These are phyloP conservation scores for Drosophila elegans DNA, from an alignment of 1,140 invertebrate genomes.

Conservation along the genomic window DNA sequence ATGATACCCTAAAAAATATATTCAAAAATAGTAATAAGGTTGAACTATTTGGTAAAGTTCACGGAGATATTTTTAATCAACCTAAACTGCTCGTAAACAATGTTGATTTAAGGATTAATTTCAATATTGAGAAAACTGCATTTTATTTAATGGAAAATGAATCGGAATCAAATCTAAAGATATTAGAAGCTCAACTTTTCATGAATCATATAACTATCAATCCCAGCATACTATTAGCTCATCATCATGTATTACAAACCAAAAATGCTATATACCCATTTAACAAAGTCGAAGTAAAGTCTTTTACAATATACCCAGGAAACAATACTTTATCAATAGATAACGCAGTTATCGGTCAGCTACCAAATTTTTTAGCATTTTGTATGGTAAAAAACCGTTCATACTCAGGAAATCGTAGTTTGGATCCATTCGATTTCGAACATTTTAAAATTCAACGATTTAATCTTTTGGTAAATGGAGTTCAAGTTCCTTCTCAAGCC, in stretches of 20 bases:
- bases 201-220: conserved; percentile 4
- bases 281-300: not conserved
- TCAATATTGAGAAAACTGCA: conserved; percentile 6
- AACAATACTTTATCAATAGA: not conserved
- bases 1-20: too few species aligned
- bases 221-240: too few species aligned
- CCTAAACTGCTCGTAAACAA: not conserved
- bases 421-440: conserved; percentile 1
- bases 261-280: conserved; percentile 9
- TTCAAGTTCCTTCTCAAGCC: conserved; percentile 7
- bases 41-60: too few species aligned
- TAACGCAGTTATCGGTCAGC: not conserved
- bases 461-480: conserved; percentile 4
- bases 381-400: not conserved
- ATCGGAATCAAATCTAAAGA: conserved; percentile 2
- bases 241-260: conserved; percentile 9
- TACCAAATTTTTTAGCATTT: not conserved
- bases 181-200: conserved; percentile 8
- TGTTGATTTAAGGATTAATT: not conserved
- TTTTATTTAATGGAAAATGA: conserved; percentile 9
- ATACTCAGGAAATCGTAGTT: not conserved
- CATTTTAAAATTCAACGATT: conserved; percentile 7
- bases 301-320: conserved; percentile 8
- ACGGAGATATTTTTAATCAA: too few species aligned
- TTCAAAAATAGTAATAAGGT: too few species aligned